Evolutionary conservation across 1,140 invertebrate species (phyloP), one percentile per base, ranked within the genome.

Genomic region (Apolygus lucorum): DNA sequence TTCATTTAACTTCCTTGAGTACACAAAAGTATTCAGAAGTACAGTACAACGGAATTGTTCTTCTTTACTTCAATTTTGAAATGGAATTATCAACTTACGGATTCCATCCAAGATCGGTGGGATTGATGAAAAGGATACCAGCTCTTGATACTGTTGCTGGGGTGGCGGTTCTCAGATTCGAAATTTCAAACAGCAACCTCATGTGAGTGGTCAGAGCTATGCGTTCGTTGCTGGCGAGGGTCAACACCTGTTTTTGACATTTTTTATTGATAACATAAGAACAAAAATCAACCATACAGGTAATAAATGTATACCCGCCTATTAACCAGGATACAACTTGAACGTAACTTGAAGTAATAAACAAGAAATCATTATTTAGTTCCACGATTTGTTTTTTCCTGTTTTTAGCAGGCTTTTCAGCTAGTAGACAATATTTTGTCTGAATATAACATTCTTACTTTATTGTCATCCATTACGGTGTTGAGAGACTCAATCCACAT

Each of bases 401-500:
- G n/a, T n/a, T n/a, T n/a, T n/a, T n/a, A n/a, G n/a, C n/a, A n/a
- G n/a, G n/a, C n/a, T n/a, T n/a, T n/a, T n/a, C n/a, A n/a, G n/a
- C n/a, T n/a, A n/a, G n/a, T n/a, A n/a, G n/a, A n/a, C 21, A 62
- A 22, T 8, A 62, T 26, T n/a, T n/a, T n/a, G n/a, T n/a, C n/a
- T n/a, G n/a, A n/a, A n/a, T n/a, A 29, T 26, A 26, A 52, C n/a
- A n/a, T n/a, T n/a, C n/a, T 24, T 68, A 84, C 86, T 80, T 92
- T 91, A 74, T 92, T 91, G 75, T 92, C 90, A 74, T 92, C 90
- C 90, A 92, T 91, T 13, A 92, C 80, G 1, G 89, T 91, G 75
- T 96, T 96, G 0, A 96, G 83, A 1, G 92, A 95, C 81, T 96
- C 93, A 75, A 96, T 96, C 94, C 93, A 96, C 92, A 96, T 95